Evolutionary conservation across 1,140 invertebrate species (phyloP), one percentile per base, ranked within the genome.

Genomic region (Parapsyche elsis): DNA sequence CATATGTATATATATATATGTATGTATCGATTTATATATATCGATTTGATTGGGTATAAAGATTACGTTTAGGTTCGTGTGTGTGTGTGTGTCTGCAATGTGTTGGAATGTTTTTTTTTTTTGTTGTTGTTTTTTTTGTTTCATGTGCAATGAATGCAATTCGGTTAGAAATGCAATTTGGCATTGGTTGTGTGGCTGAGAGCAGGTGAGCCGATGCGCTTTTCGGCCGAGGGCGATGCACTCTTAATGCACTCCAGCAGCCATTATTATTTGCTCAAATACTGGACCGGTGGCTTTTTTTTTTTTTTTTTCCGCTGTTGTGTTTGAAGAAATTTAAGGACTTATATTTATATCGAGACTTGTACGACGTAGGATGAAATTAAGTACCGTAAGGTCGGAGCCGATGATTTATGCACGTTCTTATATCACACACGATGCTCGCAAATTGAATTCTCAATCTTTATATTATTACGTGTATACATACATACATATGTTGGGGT

Each of bases 201-300:
- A 23, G 64, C 44, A 75, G 73, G 45, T 30, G 76, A 53, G 76
- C 45, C 24, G 76, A 70, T 78, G 61, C 76, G 59, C 64, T 78
- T 78, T 78, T 78, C 38, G 76, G 38, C 30, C 45, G 76, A 71
- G 76, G 76, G 30, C 76, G 44, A 70, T 78, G 76, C 61, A 67
- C 76, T 67, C 9, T 78, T 78, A 78, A 78, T 78, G 76, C 76
- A 78, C 76, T 71, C 44, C 19, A 9, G 26, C 49, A 45, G 76
- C 76, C 45, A 78, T 67, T 70, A 78, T 70, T 78, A 78, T 78
- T 78, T 75, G 73, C 49, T 75, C 73, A 75, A 75, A 75, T 75
- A 75, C 73, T 57, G 73, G 73, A 75, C 73, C 73, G 73, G 73
- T 46, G 53, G 46, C 73, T 75, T 75, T 75, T 53, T 73, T 75